These are phyloP conservation scores for Emydocephalus ijimae DNA, from an alignment of 2,113 vertebrate genomes.

Conservation along the genomic window DNA sequence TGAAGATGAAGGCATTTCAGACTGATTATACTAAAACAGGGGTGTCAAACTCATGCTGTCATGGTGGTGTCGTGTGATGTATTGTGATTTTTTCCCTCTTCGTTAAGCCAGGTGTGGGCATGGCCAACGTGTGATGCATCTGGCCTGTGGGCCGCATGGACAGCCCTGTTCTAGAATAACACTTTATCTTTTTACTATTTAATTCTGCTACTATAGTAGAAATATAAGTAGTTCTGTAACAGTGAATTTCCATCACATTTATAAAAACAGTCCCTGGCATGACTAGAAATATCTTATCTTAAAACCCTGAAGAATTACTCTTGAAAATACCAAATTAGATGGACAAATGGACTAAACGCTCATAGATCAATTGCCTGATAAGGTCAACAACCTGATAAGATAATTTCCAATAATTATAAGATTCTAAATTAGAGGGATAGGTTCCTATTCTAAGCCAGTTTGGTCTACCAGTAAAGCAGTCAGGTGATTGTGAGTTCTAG, in stretches of 20 bases:
- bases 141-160: fast-evolving
- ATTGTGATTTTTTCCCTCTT: too few species aligned
- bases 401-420: too few species aligned
- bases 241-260: neutral
- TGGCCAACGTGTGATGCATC: too few species aligned
- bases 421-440: too few species aligned
- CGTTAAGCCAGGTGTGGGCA: too few species aligned
- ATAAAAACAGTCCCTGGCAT: neutral
- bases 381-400: too few species aligned
- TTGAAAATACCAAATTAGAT: neutral
- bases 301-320: neutral
- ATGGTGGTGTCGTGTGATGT: too few species aligned
- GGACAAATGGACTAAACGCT: neutral
- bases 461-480: neutral
- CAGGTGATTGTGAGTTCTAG: too few species aligned
- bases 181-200: neutral
- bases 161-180: neutral
- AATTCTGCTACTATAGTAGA: neutral
- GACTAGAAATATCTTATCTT: neutral
- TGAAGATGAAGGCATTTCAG: neutral
- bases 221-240: neutral
- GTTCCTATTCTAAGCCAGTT: too few species aligned
- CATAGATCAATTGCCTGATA: too few species aligned
- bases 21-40: neutral
- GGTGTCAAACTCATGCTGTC: too few species aligned